Evolutionary conservation across 2,888 invertebrate species (phyloP).

Genomic region (Scaptodrosophila latifasciaeformis): DNA sequence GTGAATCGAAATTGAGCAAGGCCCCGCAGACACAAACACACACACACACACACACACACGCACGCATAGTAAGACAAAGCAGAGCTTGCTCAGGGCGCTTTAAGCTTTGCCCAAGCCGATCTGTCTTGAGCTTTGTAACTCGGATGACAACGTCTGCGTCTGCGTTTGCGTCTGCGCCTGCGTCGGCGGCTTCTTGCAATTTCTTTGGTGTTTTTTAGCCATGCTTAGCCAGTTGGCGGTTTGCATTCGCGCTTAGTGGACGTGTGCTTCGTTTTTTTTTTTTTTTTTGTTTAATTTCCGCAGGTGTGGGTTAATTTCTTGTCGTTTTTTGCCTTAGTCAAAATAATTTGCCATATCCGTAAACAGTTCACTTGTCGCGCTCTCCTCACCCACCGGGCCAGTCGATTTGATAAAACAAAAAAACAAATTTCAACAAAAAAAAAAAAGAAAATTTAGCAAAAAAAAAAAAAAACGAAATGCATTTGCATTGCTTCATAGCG

Average conservation of each 20-base stretch:
- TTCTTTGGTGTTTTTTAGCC: slow-evolving; percentile 54
- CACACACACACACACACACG: too few species aligned
- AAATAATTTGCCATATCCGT: too few species aligned
- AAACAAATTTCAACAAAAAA: not conserved
- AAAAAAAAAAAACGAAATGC: slow-evolving; percentile 47
- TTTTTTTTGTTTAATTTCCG: not conserved
- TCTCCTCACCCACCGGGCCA: too few species aligned
- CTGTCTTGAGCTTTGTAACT: too few species aligned
- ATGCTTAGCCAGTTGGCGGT: slow-evolving; percentile 70
- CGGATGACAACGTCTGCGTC: slow-evolving; percentile 19
- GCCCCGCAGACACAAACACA: not conserved
- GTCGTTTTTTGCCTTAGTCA: not conserved
- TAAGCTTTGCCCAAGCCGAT: too few species aligned
- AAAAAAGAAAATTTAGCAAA: not conserved
- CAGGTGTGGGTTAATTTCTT: not conserved
- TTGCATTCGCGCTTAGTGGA: slow-evolving; percentile 63
- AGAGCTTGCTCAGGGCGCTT: not conserved
- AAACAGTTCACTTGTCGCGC: too few species aligned
- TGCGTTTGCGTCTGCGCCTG: too few species aligned
- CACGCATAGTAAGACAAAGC: too few species aligned
- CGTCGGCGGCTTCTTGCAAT: slow-evolving; percentile 64
- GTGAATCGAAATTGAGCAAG: slow-evolving; percentile 50
- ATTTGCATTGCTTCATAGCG: slow-evolving; percentile 45
- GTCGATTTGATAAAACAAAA: too few species aligned
- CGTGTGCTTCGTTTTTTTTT: slow-evolving; percentile 31